phyloP scores from a whole-genome alignment of 92 coral and sea anemone genomes.

The Actinernus sp. region DNA sequence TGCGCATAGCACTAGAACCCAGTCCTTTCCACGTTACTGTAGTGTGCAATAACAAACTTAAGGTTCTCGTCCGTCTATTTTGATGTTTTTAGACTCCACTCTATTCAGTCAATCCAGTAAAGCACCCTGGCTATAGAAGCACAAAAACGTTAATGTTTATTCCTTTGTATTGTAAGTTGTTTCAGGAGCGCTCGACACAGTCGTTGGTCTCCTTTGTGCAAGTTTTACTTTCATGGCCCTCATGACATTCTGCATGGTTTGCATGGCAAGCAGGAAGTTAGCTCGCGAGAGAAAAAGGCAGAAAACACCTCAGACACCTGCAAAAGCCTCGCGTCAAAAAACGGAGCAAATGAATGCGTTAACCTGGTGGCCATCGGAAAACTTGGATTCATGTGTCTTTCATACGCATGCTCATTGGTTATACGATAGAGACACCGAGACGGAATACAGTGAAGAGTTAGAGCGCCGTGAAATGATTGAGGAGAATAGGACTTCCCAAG shows the following conservation, averaged over 20 bases:
- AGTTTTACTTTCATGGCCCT: conserved; percentile 45
- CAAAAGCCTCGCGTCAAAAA: neutral
- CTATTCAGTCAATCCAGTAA: too few species aligned
- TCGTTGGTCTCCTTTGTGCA: conserved; percentile 41
- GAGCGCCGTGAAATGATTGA: conserved; percentile 1
- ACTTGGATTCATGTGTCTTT: conserved; percentile 3
- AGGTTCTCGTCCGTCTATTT: too few species aligned
- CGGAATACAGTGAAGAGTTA: conserved; percentile 36
- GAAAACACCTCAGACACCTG: neutral
- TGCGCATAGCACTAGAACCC: too few species aligned
- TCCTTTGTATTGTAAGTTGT: too few species aligned
- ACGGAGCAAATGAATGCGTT: neutral
- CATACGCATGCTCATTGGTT: conserved; percentile 26
- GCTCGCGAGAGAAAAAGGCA: conserved; percentile 21
- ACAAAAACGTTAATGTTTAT: too few species aligned
- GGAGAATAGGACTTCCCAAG: neutral
- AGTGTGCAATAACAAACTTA: too few species aligned
- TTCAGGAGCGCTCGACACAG: conserved; percentile 43
- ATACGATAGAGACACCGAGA: conserved; percentile 19
- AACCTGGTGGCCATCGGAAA: neutral
- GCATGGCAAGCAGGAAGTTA: conserved; percentile 39
- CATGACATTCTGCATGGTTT: conserved; percentile 40
- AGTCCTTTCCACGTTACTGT: too few species aligned
- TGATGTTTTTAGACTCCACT: too few species aligned
- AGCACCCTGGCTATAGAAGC: too few species aligned